Conservation (phyloP, 1,140 invertebrate genomes). For the Latrodectus geometricus region DNA sequence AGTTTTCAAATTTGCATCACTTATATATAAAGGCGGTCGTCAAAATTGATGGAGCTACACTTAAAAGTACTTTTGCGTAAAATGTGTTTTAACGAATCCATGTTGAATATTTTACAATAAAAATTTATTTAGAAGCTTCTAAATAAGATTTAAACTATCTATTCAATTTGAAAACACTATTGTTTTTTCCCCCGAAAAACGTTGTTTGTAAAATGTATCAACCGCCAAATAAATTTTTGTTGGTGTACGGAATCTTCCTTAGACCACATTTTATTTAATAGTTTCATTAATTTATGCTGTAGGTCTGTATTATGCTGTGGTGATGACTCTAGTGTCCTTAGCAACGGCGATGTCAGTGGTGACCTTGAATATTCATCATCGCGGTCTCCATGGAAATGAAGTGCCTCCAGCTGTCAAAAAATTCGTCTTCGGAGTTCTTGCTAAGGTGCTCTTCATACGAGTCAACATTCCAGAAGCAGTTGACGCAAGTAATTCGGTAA, state of each 20-base stretch:
- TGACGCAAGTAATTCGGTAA: slow-evolving; percentile 34
- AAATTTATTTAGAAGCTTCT: too few relatives aligned
- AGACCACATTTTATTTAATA: neutral
- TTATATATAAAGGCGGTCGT: too few relatives aligned
- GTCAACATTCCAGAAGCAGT: slow-evolving; percentile 27
- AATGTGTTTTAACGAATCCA: too few relatives aligned
- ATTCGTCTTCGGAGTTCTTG: slow-evolving; percentile 65
- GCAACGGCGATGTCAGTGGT: slow-evolving; percentile 72
- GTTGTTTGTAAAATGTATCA: too few relatives aligned
- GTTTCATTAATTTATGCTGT: slow-evolving; percentile 13
- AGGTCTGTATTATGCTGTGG: slow-evolving; percentile 71
- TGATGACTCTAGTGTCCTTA: slow-evolving; percentile 72
- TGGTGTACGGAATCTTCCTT: neutral
- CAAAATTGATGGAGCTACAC: too few relatives aligned
- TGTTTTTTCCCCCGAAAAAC: too few relatives aligned
- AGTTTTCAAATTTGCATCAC: too few relatives aligned
- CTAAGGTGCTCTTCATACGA: slow-evolving; percentile 47
- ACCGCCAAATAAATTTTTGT: too few relatives aligned
- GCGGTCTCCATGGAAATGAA: slow-evolving; percentile 70
- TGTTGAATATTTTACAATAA: too few relatives aligned
- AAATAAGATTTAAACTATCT: too few relatives aligned
- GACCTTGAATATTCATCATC: slow-evolving; percentile 74
- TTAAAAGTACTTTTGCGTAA: too few relatives aligned
- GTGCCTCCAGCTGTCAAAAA: slow-evolving; percentile 71
- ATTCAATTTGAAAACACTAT: too few relatives aligned